phyloP scores from a whole-genome alignment of 2,888 invertebrate species.

The Acrobasis suavella region DNA sequence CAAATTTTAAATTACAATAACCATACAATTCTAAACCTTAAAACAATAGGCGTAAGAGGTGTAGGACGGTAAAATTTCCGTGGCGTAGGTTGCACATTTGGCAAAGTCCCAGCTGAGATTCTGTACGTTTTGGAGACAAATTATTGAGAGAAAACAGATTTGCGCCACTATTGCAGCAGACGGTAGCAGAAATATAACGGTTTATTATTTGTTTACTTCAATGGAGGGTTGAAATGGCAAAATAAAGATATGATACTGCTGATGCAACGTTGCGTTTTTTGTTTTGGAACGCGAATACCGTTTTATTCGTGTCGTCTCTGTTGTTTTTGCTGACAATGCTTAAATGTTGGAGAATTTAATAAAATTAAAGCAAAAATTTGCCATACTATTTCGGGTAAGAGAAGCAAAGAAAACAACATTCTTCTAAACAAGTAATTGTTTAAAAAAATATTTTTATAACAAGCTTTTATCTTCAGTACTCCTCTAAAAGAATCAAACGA shows the following conservation, averaged over 20 bases:
- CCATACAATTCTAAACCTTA: conserved; percentile 41
- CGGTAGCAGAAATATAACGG: conserved; percentile 58
- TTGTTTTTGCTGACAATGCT: not conserved
- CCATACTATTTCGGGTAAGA: too few relatives aligned
- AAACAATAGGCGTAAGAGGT: conserved; percentile 29
- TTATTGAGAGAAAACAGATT: conserved; percentile 80
- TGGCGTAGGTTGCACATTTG: conserved; percentile 70
- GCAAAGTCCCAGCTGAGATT: conserved; percentile 75
- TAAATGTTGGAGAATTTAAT: too few relatives aligned
- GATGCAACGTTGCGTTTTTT: conserved; percentile 11
- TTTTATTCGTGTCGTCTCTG: too few relatives aligned
- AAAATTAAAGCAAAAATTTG: too few relatives aligned
- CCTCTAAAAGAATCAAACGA: too few relatives aligned
- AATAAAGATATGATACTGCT: not conserved
- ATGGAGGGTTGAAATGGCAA: conserved; percentile 1
- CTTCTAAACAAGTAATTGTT: too few relatives aligned
- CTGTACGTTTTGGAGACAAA: conserved; percentile 75
- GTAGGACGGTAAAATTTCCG: conserved; percentile 28
- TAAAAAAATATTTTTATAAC: too few relatives aligned
- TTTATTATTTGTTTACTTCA: conserved; percentile 57
- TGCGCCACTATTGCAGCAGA: conserved; percentile 65
- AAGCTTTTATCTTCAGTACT: too few relatives aligned
- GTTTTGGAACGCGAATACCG: too few relatives aligned
- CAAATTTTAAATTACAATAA: conserved; percentile 38
- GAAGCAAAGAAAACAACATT: too few relatives aligned